phyloP scores from a whole-genome alignment of 2,113 vertebrate species.

The Phrynocephalus versicolor region DNA sequence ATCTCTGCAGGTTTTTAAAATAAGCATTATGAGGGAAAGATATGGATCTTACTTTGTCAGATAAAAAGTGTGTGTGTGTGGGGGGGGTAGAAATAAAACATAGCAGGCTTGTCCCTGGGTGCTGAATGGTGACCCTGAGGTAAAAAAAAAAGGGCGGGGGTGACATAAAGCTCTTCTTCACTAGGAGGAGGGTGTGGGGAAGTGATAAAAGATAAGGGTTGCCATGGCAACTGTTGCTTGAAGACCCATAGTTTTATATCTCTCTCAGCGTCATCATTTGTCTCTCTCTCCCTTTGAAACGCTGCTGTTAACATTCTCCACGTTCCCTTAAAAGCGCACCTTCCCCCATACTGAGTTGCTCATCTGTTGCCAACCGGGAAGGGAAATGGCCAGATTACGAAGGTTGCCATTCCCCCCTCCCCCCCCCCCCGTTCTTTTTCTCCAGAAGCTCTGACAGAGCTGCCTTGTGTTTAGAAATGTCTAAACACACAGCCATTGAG shows the following conservation, averaged over 20 bases:
- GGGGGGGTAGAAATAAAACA: background rate
- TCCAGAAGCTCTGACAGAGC: background rate
- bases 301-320: slow-evolving; percentile 49
- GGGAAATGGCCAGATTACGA: slow-evolving; percentile 29
- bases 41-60: too few relatives aligned
- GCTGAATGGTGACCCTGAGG: background rate
- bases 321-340: slow-evolving; percentile 53
- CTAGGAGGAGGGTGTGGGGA: slow-evolving; percentile 57
- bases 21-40: too few relatives aligned
- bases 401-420: slow-evolving; percentile 26
- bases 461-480: slow-evolving; percentile 1
- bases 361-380: slow-evolving; percentile 40
- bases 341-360: slow-evolving; percentile 29
- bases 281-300: slow-evolving; percentile 70
- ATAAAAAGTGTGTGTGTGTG: too few relatives aligned
- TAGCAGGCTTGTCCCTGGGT: background rate
- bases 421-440: slow-evolving; percentile 21
- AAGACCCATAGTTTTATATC: slow-evolving; percentile 81
- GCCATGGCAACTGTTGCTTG: slow-evolving; percentile 75
- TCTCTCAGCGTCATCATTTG: slow-evolving; percentile 74
- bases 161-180: slow-evolving; percentile 67
- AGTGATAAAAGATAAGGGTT: slow-evolving; percentile 71
- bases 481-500: background rate
- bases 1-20: too few relatives aligned
- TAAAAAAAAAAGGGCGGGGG: background rate